These are phyloP conservation scores for Temnothorax rugatulus DNA, from an alignment of 2,888 invertebrate species.

Conservation along the genomic window DNA sequence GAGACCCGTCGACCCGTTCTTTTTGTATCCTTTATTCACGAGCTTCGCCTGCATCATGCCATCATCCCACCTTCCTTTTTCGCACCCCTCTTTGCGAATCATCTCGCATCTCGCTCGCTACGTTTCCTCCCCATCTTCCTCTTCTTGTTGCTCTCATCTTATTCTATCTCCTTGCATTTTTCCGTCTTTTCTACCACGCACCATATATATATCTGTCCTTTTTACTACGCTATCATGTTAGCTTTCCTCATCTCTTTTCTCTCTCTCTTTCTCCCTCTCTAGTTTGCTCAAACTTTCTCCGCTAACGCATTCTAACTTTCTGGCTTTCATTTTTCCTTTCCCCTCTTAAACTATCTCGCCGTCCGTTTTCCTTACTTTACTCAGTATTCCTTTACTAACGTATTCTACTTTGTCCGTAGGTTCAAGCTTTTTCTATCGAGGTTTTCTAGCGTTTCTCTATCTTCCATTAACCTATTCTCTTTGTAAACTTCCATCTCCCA, in stretches of 20 bases:
- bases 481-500: not conserved
- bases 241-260: slow-evolving; percentile 1
- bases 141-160: slow-evolving; percentile 1
- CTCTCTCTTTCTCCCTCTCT: not conserved
- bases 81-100: slow-evolving; percentile 29
- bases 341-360: slow-evolving; percentile 27
- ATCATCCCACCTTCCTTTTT: slow-evolving; percentile 1
- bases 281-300: slow-evolving; percentile 36
- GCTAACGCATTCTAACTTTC: slow-evolving; percentile 36
- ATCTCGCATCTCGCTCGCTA: slow-evolving; percentile 23
- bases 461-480: slow-evolving; percentile 48
- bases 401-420: slow-evolving; percentile 17
- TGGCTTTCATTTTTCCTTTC: slow-evolving; percentile 16
- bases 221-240: slow-evolving; percentile 10
- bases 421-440: slow-evolving; percentile 37
- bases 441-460: slow-evolving; percentile 6
- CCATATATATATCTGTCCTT: not conserved
- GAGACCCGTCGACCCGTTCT: slow-evolving; percentile 18
- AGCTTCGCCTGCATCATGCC: not conserved
- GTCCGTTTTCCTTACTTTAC: slow-evolving; percentile 1
- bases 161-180: not conserved
- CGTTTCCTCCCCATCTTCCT: not conserved
- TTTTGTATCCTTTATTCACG: slow-evolving; percentile 57
- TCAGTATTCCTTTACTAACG: slow-evolving; percentile 30
- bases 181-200: not conserved